Base-by-base conservation (phyloP, 2,888 invertebrate species). In the Athripsodes cinereus region DNA sequence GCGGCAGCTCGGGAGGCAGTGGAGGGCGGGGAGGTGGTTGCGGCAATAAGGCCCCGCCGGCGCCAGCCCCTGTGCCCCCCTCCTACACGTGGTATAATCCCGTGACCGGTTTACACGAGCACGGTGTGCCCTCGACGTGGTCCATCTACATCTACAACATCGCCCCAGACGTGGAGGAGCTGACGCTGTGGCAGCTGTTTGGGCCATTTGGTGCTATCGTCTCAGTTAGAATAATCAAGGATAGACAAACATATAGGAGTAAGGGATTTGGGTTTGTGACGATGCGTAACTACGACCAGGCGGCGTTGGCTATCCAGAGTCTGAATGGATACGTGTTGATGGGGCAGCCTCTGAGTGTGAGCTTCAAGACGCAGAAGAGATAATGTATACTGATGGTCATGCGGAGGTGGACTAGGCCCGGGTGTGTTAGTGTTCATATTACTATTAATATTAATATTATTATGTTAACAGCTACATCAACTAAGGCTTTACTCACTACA, bases 201-300 rank as follows among this genome's bases (percentile, higher is more conserved):
- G 79, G 79, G 72, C 79, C 79, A 63, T 79, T 78, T 73, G 79
- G 79, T 76, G 79, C 79, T 75, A 79, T 79, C 72, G 76, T 78
- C 64, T 78, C 78, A 63, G 79, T 79, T 71, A 79, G 78, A 70
- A 79, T 79, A 69, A 79, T 79, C 66, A 79, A 75, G 69, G 79
- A 79, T 67, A 78, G 78, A 69, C 75, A 77, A 67, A 77, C 79
- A 64, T 78, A 78, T 70, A 76, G 78, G 69, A 79, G 78, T 70
- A 78, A 78, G 73, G 79, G 79, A 57, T 79, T 78, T 69, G 79
- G 79, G 58, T 79, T 79, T 74, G 78, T 79, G 54, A 79, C 79
- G 0, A 79, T 79, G 79, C 72, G 78, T 69, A 79, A 78, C 69
- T 79, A 79, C 62, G 79, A 78, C 68, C 79, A 79, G 69, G 79